These are phyloP conservation scores for Parotocinclus haroldoi DNA, from an alignment of 2,797 vertebrate genomes.

Conservation along the genomic window DNA sequence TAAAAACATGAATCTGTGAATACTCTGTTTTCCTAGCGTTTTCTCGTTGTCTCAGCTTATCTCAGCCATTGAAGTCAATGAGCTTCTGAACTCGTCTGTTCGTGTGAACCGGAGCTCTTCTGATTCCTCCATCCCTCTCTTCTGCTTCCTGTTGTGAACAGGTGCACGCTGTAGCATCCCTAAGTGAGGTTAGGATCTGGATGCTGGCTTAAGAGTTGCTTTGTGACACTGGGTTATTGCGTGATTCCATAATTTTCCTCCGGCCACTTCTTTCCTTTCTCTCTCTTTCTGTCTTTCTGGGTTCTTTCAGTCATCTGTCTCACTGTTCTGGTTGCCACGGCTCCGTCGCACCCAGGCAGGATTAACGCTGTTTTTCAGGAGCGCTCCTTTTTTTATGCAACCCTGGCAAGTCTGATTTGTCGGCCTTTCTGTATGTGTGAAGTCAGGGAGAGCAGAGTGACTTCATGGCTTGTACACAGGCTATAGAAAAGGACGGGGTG, in stretches of 20 bases:
- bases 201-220: too few species aligned
- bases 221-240: too few species aligned
- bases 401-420: slow-evolving; percentile 9
- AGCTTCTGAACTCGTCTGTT: too few species aligned
- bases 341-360: slow-evolving; percentile 65
- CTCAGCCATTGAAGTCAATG: background rate
- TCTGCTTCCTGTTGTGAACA: slow-evolving; percentile 45
- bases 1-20: slow-evolving; percentile 37
- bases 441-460: too few species aligned
- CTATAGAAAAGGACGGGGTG: too few species aligned
- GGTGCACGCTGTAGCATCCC: slow-evolving; percentile 65
- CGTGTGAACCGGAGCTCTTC: too few species aligned
- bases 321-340: slow-evolving; percentile 22
- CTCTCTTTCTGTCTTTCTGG: too few species aligned
- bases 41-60: background rate
- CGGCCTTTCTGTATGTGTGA: background rate
- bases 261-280: too few species aligned
- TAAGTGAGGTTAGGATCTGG: background rate
- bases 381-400: slow-evolving; percentile 56
- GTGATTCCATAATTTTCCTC: too few species aligned
- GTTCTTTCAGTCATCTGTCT: too few species aligned
- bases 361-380: slow-evolving; percentile 71
- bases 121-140: background rate
- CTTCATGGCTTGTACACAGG: too few species aligned
- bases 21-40: slow-evolving; percentile 32